These are phyloP conservation scores for Allophyes oxyacanthae DNA, from an alignment of 2,888 invertebrate genomes.

Conservation along the genomic window DNA sequence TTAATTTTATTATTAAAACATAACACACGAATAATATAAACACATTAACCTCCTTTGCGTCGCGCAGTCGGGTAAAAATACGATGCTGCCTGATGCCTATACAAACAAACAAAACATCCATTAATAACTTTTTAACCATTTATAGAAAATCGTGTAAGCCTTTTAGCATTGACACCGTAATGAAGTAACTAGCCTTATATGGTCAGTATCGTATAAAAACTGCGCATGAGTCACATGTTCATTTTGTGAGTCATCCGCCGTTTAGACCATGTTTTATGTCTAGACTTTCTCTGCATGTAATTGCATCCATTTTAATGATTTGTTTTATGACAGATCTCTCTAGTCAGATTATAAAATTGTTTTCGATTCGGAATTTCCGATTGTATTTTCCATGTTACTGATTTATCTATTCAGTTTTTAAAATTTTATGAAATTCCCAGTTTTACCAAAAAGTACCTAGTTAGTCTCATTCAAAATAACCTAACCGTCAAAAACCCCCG, in stretches of 20 bases:
- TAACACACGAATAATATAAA: too few relatives aligned
- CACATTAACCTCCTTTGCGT: too few relatives aligned
- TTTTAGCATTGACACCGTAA: constrained; percentile 18
- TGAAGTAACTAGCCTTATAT: constrained; percentile 43
- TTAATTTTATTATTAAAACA: too few relatives aligned
- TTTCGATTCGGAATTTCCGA: too few relatives aligned
- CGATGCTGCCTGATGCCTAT: too few relatives aligned
- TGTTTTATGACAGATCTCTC: neutral
- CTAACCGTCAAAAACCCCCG: too few relatives aligned
- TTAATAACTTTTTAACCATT: constrained; percentile 1
- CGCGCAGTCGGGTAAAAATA: too few relatives aligned
- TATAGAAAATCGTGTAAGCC: constrained; percentile 18
- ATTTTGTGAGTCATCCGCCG: constrained; percentile 43
- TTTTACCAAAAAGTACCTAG: too few relatives aligned
- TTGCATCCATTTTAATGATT: constrained; percentile 10
- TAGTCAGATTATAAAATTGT: neutral
- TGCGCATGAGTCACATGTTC: constrained; percentile 41
- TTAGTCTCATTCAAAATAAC: too few relatives aligned
- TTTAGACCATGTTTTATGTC: constrained; percentile 21
- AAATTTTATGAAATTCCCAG: too few relatives aligned
- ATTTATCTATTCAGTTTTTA: too few relatives aligned
- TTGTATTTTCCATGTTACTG: neutral
- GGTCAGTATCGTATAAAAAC: constrained; percentile 35
- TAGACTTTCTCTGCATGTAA: constrained; percentile 38
- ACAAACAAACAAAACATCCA: constrained; percentile 1